Evolutionary conservation across 1,140 invertebrate genomes (phyloP).

Genomic region (Drosophila chauvacae): DNA sequence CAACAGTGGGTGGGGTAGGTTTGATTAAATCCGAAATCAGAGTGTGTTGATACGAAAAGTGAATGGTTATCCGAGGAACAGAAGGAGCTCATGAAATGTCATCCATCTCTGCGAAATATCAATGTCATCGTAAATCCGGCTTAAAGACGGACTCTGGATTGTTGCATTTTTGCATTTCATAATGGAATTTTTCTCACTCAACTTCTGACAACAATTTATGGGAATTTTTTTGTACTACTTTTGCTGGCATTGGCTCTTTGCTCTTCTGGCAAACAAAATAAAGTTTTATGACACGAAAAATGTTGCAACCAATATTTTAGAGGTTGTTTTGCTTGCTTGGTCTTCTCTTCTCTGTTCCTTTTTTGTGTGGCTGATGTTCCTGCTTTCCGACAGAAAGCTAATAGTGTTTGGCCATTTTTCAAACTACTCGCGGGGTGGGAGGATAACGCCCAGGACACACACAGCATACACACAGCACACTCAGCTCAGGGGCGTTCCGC

Average conservation of each 20-base stretch:
- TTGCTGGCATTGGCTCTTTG: conserved; percentile 10
- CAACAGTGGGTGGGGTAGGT: not conserved
- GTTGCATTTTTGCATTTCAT: conserved; percentile 49
- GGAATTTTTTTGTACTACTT: conserved; percentile 19
- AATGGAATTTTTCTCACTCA: conserved; percentile 26
- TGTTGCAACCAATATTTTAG: conserved; percentile 80
- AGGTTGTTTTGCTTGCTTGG: conserved; percentile 38
- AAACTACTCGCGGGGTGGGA: conserved; percentile 52
- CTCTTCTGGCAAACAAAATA: conserved; percentile 51
- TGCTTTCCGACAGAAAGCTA: conserved; percentile 65
- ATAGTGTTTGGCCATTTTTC: conserved; percentile 82
- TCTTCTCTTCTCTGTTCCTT: not conserved
- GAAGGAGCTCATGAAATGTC: not conserved
- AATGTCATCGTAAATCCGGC: conserved; percentile 35
- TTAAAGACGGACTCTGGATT: conserved; percentile 34
- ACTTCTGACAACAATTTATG: conserved; percentile 37
- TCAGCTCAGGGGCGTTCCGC: conserved; percentile 25
- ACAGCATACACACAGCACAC: conserved; percentile 11
- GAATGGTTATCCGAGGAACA: not conserved
- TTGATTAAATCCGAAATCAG: conserved; percentile 25
- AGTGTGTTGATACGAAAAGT: conserved; percentile 5
- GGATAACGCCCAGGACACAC: conserved; percentile 28
- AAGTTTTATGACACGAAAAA: conserved; percentile 80
- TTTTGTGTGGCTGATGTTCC: conserved; percentile 32
- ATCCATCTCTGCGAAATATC: conserved; percentile 12